phyloP scores from a whole-genome alignment of 2,113 vertebrate genomes.

The Aramus guarauna region DNA sequence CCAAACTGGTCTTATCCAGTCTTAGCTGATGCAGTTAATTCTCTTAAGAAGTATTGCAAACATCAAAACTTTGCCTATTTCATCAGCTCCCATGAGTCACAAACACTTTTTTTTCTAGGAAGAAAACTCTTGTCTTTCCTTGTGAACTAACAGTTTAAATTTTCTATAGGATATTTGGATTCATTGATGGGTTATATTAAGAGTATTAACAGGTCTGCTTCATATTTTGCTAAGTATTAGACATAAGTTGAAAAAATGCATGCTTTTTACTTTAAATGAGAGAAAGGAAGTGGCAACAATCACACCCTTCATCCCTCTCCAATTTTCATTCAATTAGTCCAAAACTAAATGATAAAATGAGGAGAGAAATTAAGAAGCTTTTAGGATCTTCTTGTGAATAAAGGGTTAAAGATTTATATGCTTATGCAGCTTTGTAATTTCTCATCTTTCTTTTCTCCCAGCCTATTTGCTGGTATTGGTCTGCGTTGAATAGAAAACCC shows the following conservation, averaged over 20 bases:
- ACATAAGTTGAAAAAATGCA: neutral
- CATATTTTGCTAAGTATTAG: neutral
- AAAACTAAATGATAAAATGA: neutral
- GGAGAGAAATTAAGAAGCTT: neutral
- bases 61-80: neutral
- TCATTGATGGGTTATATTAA: neutral
- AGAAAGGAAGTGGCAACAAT: neutral
- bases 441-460: neutral
- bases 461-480: neutral
- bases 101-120: neutral
- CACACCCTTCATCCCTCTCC: neutral
- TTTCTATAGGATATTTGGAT: neutral
- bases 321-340: neutral
- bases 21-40: constrained; percentile 4
- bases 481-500: neutral
- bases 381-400: neutral
- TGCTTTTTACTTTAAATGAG: neutral
- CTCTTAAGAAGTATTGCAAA: neutral
- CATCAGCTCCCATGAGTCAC: neutral
- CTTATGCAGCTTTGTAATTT: neutral
- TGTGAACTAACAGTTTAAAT: neutral
- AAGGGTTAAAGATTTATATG: neutral
- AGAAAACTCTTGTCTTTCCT: neutral
- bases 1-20: neutral
- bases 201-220: neutral